phyloP scores from a whole-genome alignment of 2,888 invertebrate genomes.

The Heliconius cydno region DNA sequence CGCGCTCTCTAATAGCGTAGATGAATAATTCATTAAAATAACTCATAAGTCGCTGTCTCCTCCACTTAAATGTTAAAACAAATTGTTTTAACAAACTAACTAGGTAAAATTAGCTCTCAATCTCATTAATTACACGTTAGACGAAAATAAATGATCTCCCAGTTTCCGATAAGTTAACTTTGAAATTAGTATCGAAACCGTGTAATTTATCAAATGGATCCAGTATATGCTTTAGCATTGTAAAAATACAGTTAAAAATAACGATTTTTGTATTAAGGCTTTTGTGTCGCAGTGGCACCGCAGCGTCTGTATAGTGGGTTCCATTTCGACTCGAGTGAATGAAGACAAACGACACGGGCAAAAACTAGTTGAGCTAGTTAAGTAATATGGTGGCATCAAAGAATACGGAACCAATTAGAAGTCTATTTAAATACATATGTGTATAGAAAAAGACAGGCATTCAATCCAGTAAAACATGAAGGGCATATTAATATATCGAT shows the following conservation, averaged over 20 bases:
- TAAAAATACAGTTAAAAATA: background rate
- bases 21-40: background rate
- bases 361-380: too few species aligned
- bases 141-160: background rate
- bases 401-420: background rate
- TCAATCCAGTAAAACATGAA: background rate
- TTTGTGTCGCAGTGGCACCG: background rate
- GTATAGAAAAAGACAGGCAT: background rate
- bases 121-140: constrained; percentile 9
- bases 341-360: too few species aligned
- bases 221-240: background rate
- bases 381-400: background rate
- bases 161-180: background rate
- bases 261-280: too few species aligned
- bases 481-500: background rate
- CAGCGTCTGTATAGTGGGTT: too few species aligned
- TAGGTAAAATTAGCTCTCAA: background rate
- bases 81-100: constrained; percentile 3
- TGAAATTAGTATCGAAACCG: background rate
- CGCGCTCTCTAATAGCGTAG: too few species aligned
- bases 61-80: background rate
- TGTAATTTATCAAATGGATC: background rate
- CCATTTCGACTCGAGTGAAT: too few species aligned
- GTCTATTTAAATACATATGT: background rate
- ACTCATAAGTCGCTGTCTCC: background rate